A percentile compares a stretch with the other conserved stretches of the same genome.
Evolutionary conservation across 1,140 invertebrate genomes (phyloP).

Genomic region (Drosophila serrata): DNA sequence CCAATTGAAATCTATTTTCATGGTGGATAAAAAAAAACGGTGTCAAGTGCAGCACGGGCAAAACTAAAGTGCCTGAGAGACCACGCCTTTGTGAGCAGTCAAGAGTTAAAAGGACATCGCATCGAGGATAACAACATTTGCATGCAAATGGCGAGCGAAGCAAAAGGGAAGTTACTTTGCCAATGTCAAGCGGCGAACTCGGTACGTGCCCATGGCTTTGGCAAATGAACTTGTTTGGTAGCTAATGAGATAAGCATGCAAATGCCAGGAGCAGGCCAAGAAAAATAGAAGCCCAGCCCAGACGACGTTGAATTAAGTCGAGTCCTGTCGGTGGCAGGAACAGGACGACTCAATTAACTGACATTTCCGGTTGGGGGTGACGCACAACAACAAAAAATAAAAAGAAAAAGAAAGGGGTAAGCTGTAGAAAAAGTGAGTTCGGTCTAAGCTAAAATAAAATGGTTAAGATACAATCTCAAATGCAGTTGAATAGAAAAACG

Average conservation of each 20-base stretch:
- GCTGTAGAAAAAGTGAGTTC: constrained; percentile 22
- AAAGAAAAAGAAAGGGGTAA: constrained; percentile 26
- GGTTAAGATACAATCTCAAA: constrained; percentile 27
- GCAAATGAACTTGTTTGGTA: constrained; percentile 79
- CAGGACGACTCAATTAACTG: constrained; percentile 65
- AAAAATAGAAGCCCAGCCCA: constrained; percentile 25
- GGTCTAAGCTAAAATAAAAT: constrained; percentile 17
- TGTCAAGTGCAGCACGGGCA: constrained; percentile 61
- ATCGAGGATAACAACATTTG: constrained; percentile 61
- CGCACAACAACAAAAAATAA: constrained; percentile 8
- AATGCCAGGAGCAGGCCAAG: constrained; percentile 45
- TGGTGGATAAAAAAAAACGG: constrained; percentile 35
- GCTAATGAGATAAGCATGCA: constrained; percentile 79
- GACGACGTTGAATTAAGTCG: constrained; percentile 26
- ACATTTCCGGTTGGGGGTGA: constrained; percentile 40
- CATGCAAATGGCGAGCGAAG: constrained; percentile 62
- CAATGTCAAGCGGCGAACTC: constrained; percentile 50
- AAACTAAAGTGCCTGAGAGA: constrained; percentile 22
- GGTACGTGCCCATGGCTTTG: constrained; percentile 56
- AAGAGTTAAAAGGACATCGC: constrained; percentile 63
- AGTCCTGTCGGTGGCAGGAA: constrained; percentile 35
- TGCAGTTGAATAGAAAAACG: constrained; percentile 5
- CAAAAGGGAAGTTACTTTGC: constrained; percentile 32
- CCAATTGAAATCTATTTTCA: constrained; percentile 40
- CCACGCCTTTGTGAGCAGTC: constrained; percentile 54